Base-by-base conservation (phyloP, 2,113 vertebrate genomes). In the Genyomyrus donnyi region DNA sequence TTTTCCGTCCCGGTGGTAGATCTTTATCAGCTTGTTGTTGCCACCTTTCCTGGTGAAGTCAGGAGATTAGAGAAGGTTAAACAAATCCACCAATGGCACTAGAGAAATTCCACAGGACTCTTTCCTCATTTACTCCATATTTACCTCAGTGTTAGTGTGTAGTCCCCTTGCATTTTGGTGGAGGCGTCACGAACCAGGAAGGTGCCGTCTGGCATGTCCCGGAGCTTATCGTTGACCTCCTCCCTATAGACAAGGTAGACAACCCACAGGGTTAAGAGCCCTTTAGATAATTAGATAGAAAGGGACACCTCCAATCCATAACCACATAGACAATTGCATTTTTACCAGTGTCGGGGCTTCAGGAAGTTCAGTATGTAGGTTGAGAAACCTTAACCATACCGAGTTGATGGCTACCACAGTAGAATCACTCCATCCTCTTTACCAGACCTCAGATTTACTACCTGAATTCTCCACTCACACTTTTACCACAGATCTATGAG, bases 21-120 rank as follows among this genome's bases (percentile, higher is more conserved):
- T 99, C 96, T 99, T 99, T 92, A 99, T 99, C 94, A 99, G 95
- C 89, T 99, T 99, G 95, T 99, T 99, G 95, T 99, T 99, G 90
- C 98, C 98, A 90, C 98, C 97, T 95, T 99, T 99, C 96, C 98
- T 99, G 95, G 21, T 27, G 50, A 77, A 15, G 89, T 6, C n/a
- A 2, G 27, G 48, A 21, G 48, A 17, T 70, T 31, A 46, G 49
- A 31, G 50, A 15, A 39, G 52, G 53, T 1, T 21, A 87, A 27
- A 31, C 15, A 74, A 88, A 46, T 27, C 58, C 85, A 48, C 24
- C 39, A 85, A 48, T 39, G 8, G 83, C 19, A 8, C 3, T 48
- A 46, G 91, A 5, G 48, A n/a, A 49, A 74, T 27, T 17, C 35
- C 35, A 48, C 35, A 15, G 27, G 52, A 7, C 13, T 92, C 90